Base-by-base conservation (phyloP, 2,888 invertebrate genomes). In the Tenthredo distinguenda region DNA sequence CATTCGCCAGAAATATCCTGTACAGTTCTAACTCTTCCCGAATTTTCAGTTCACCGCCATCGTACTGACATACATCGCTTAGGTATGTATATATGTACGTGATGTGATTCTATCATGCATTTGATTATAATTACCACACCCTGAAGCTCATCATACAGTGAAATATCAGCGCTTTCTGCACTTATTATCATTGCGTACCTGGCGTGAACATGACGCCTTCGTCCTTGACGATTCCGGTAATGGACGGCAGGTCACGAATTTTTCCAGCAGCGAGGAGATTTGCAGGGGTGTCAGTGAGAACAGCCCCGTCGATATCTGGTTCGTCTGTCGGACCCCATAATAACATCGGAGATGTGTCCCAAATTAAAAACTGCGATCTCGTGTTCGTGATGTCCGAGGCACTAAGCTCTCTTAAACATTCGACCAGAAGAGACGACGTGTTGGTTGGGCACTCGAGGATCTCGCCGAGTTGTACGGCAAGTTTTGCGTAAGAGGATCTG, bases 201-300 rank as follows among this genome's bases (percentile, higher is more conserved):
- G 68, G 68, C 15, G 31, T 31, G 15, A 68, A 72, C 72, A 40
- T 43, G 43, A 18, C 6, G n/a, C 40, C 37, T 43, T 72, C 72
- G 5, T 72, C 72, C 40, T 18, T n/a, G n/a, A 21, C 21, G 7
- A 40, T 9, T 21, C 72, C 72, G 72, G 72, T 72, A 9, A 72
- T 72, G 12, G 40, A 40, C n/a, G 72, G 72, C 7, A 72, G 15
- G 34, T 77, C 77, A 34, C 55, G 77, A 18, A 77, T 31, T 50
- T 77, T 77, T 55, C 77, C 77, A 77, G 77, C 77, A 7, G 47
- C 77, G 31, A 77, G n/a, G 31, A 77, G 77, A 18, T 77, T 77
- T 9, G 31, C 9, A 9, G 77, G 77, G 4, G 50, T 18, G 31
- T 77, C 77, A 26, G 77, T 50, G 18, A 77, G 18, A n/a, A 55